These are phyloP conservation scores for Drosophila gaucha DNA, from an alignment of 2,888 invertebrate species.

Conservation along the genomic window DNA sequence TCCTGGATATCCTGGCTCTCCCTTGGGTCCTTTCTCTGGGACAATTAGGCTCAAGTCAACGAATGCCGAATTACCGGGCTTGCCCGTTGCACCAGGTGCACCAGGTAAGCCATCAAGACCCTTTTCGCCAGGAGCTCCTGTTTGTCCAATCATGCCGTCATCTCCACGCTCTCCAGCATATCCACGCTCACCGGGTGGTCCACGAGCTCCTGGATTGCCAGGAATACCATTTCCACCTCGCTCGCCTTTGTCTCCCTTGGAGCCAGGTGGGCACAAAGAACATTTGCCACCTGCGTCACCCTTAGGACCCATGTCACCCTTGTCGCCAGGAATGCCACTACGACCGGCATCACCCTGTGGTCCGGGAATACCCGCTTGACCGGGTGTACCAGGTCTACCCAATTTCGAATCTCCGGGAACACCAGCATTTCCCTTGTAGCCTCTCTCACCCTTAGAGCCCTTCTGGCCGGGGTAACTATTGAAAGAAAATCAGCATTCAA, in stretches of 20 bases:
- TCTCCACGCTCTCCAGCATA: conserved; percentile 89
- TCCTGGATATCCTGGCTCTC: conserved; percentile 88
- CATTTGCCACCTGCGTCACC: conserved; percentile 93
- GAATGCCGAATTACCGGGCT: conserved; percentile 87
- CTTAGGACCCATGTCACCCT: conserved; percentile 89
- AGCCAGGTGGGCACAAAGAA: conserved; percentile 90
- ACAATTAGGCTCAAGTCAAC: conserved; percentile 86
- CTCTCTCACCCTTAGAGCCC: conserved; percentile 92
- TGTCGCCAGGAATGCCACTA: conserved; percentile 88
- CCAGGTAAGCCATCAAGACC: conserved; percentile 86
- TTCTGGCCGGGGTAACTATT: conserved; percentile 87
- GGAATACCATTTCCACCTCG: conserved; percentile 89
- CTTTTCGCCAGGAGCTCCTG: conserved; percentile 80
- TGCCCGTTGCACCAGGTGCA: conserved; percentile 88
- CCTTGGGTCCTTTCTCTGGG: conserved; percentile 88
- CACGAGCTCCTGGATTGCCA: conserved; percentile 90
- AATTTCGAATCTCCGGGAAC: conserved; percentile 91
- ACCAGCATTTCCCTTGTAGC: conserved; percentile 90
- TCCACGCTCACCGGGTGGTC: conserved; percentile 90
- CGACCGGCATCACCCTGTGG: conserved; percentile 89
- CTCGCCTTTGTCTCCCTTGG: conserved; percentile 91
- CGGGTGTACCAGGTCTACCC: conserved; percentile 91
- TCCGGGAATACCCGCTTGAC: conserved; percentile 88
- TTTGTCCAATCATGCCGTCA: conserved; percentile 88
- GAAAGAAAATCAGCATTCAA: not conserved